Evolutionary conservation across 1,140 invertebrate species (phyloP).

Genomic region (Drusus annulatus): DNA sequence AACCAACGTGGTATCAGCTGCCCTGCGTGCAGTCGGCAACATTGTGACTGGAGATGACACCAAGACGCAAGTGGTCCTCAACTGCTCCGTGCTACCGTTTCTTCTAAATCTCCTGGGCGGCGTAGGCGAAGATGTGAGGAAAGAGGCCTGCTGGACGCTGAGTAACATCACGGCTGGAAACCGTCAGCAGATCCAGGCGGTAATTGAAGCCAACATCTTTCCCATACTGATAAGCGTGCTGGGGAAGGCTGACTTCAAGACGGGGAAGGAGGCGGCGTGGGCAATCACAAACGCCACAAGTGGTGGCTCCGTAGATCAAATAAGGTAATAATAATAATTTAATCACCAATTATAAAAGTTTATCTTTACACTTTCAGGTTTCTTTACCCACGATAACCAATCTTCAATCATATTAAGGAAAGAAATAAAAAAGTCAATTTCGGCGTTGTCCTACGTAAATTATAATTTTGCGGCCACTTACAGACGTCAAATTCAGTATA

Average conservation of each 20-base stretch:
- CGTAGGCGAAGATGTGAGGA: conserved; percentile 89
- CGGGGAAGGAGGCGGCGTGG: conserved; percentile 98
- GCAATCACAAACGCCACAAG: conserved; percentile 98
- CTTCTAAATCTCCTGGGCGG: conserved; percentile 86
- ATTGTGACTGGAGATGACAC: conserved; percentile 98
- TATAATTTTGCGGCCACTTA: no score
- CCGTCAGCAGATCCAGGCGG: conserved; percentile 93
- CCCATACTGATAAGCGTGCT: conserved; percentile 93
- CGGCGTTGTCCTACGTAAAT: no score
- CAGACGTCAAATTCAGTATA: no score
- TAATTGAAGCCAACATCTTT: conserved; percentile 97
- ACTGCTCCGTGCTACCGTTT: conserved; percentile 91
- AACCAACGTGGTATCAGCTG: conserved; percentile 94
- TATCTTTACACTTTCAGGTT: no score
- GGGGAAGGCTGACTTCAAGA: conserved; percentile 95
- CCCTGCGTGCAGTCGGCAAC: conserved; percentile 95
- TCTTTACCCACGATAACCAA: no score
- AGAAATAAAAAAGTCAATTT: no score
- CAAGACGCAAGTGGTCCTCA: conserved; percentile 95
- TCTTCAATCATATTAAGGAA: no score
- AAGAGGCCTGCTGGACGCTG: conserved; percentile 98
- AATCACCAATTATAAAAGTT: no score
- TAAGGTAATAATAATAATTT: no score
- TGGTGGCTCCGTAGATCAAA: conserved; percentile 94
- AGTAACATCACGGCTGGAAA: conserved; percentile 99